Conservation (phyloP, 2,888 invertebrate species). For the Charanyca ferruginea region DNA sequence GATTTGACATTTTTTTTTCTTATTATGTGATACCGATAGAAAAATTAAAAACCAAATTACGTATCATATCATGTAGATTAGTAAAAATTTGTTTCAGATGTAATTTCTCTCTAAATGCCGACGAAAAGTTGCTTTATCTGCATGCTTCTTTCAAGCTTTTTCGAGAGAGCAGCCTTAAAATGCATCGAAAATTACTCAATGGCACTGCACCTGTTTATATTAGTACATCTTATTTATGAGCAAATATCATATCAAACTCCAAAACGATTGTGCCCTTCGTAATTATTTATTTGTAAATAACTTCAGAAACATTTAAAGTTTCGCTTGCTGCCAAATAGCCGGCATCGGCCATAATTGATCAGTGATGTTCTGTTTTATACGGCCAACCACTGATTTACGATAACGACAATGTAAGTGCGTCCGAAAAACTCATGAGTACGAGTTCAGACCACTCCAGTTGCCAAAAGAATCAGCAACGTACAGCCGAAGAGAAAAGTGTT, state of each 20-base stretch:
- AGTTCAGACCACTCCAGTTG: slow-evolving; percentile 78
- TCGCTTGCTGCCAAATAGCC: slow-evolving; percentile 54
- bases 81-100: no score
- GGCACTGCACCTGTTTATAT: neutral
- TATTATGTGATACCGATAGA: no score
- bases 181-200: slow-evolving; percentile 13
- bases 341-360: slow-evolving; percentile 57
- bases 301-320: slow-evolving; percentile 43
- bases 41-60: no score
- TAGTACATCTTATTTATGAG: slow-evolving; percentile 39
- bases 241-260: slow-evolving; percentile 32
- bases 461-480: slow-evolving; percentile 86
- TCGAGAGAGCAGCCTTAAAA: no score
- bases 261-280: slow-evolving; percentile 35
- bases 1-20: no score
- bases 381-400: slow-evolving; percentile 82
- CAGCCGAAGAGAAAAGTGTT: slow-evolving; percentile 62
- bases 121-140: no score
- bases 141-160: no score
- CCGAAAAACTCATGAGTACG: slow-evolving; percentile 81
- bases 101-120: no score
- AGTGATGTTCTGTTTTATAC: slow-evolving; percentile 66
- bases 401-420: slow-evolving; percentile 80
- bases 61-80: no score
- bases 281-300: slow-evolving; percentile 57